Evolutionary conservation across 2,113 vertebrate species (phyloP).

Genomic region (Odocoileus virginianus): DNA sequence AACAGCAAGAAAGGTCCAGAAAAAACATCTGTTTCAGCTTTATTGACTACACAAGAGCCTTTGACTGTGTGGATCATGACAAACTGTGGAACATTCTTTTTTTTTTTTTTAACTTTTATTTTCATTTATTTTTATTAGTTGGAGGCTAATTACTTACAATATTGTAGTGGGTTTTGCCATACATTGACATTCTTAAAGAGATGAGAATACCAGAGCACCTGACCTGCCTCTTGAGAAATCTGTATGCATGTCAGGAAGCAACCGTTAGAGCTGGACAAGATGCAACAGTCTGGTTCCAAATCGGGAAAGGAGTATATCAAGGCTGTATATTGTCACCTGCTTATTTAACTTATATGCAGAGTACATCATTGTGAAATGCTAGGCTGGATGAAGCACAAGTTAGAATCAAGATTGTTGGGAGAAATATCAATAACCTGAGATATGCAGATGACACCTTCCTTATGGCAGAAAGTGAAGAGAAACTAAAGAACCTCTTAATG

Average conservation of each 20-base stretch:
- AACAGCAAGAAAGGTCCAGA: not conserved
- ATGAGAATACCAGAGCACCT: not conserved
- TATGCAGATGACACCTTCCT: not conserved
- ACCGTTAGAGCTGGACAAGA: not conserved
- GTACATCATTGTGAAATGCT: not conserved
- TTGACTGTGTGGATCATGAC: not conserved
- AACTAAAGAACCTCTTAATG: not conserved
- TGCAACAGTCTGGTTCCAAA: not conserved
- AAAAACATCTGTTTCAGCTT: not conserved
- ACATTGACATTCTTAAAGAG: not conserved
- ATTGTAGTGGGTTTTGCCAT: too few species aligned
- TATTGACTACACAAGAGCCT: not conserved
- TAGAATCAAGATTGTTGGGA: not conserved
- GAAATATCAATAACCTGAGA: not conserved
- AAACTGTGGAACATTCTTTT: not conserved
- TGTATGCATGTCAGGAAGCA: not conserved
- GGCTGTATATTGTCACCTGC: not conserved
- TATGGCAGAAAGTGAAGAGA: not conserved
- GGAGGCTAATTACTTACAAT: too few species aligned
- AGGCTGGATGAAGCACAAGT: not conserved
- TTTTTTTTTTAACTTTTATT: too few species aligned
- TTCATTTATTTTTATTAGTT: too few species aligned
- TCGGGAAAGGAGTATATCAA: fast-evolving
- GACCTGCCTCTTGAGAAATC: not conserved
- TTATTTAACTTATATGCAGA: not conserved